A percentile compares a stretch with the other conserved stretches of the same genome.
Conservation (phyloP, 2,797 vertebrate genomes). For the Poeciliopsis presidionis region DNA sequence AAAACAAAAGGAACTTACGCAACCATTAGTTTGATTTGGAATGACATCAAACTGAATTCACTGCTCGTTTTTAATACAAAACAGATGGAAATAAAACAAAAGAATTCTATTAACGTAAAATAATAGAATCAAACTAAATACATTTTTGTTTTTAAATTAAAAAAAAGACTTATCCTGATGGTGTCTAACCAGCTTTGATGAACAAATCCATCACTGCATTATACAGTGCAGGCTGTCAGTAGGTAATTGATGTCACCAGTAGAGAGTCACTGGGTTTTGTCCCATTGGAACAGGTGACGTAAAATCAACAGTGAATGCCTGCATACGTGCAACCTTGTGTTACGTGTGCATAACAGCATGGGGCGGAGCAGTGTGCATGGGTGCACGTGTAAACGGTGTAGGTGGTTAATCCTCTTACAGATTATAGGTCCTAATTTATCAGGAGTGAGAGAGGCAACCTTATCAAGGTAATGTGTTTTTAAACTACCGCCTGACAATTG, state of each 20-base stretch:
- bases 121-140: background rate
- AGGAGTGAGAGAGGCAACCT: conserved; percentile 63
- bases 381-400: conserved; percentile 61
- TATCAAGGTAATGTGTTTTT: conserved; percentile 59
- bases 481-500: conserved; percentile 28
- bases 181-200: background rate
- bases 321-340: conserved; percentile 36
- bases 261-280: conserved; percentile 23
- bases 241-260: conserved; percentile 22
- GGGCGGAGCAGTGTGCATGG: conserved; percentile 43
- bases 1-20: conserved; percentile 53
- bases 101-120: background rate
- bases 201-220: background rate
- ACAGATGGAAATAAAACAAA: background rate
- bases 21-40: conserved; percentile 19
- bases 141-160: conserved; percentile 10
- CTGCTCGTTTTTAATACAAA: background rate
- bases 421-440: conserved; percentile 86
- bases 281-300: conserved; percentile 37
- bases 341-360: conserved; percentile 27
- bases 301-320: conserved; percentile 23
- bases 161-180: background rate
- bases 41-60: background rate
- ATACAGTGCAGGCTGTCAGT: background rate
- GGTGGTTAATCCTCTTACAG: conserved; percentile 83